Evolutionary conservation across 2,113 vertebrate genomes (phyloP).

Genomic region (Pteropus alecto): DNA sequence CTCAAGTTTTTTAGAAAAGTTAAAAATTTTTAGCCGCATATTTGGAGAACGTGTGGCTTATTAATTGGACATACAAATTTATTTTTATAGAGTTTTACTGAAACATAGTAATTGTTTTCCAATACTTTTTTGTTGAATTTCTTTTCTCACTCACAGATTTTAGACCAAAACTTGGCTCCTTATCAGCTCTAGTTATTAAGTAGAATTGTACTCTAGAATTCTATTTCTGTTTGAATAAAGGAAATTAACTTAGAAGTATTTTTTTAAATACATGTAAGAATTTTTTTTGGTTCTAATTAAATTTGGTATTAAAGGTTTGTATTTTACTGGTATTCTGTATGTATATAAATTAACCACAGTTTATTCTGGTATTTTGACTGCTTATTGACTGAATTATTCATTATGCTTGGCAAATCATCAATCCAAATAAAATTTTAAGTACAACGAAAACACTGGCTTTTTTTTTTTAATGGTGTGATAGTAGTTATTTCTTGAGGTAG

Average conservation of each 20-base stretch:
- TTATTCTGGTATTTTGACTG: not conserved
- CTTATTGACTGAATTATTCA: not conserved
- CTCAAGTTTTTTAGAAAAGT: not conserved
- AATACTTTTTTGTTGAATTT: not conserved
- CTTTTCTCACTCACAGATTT: not conserved
- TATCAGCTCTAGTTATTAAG: not conserved
- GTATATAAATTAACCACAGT: not conserved
- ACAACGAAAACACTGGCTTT: not conserved
- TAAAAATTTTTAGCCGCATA: not conserved
- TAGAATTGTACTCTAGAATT: not conserved
- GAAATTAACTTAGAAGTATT: not conserved
- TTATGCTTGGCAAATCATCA: not conserved
- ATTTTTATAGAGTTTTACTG: not conserved
- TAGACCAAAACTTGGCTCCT: not conserved
- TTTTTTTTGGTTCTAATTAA: conserved; percentile 1
- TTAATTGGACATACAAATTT: not conserved
- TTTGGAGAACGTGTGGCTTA: not conserved
- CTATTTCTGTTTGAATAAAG: not conserved
- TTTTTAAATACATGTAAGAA: not conserved
- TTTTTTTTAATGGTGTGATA: not conserved
- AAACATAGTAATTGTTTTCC: not conserved
- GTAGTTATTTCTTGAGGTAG: not conserved
- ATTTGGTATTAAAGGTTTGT: not conserved
- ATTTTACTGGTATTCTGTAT: not conserved
- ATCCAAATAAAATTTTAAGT: not conserved